These are phyloP conservation scores for Eurytoma adleriae DNA, from an alignment of 2,888 invertebrate species.

Conservation along the genomic window DNA sequence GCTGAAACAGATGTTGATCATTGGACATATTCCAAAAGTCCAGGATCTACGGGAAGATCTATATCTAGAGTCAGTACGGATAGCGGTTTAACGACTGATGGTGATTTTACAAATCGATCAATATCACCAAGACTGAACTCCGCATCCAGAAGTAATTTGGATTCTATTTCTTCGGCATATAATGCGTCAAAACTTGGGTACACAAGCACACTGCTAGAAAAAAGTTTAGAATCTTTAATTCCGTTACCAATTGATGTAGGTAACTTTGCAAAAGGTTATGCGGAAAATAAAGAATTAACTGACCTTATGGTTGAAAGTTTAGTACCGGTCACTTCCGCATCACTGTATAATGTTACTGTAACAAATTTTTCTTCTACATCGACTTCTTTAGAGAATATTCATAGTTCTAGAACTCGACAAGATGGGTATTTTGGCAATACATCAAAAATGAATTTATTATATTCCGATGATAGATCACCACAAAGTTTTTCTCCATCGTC, in stretches of 20 bases:
- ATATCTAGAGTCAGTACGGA: constrained; percentile 77
- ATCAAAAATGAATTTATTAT: constrained; percentile 76
- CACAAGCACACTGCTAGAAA: constrained; percentile 81
- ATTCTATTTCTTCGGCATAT: constrained; percentile 70
- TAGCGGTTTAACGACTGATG: constrained; percentile 80
- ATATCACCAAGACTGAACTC: constrained; percentile 72
- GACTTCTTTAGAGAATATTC: constrained; percentile 76
- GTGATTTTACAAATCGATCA: constrained; percentile 77
- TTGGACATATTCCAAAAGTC: constrained; percentile 84
- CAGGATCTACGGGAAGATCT: constrained; percentile 76
- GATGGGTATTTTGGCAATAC: constrained; percentile 80
- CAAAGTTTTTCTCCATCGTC: constrained; percentile 80
- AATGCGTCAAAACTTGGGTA: constrained; percentile 79
- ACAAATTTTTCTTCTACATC: constrained; percentile 81
- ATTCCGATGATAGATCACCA: constrained; percentile 75
- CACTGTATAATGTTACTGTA: constrained; percentile 77
- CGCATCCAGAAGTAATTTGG: constrained; percentile 70
- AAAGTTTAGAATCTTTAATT: constrained; percentile 71
- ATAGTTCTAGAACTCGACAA: constrained; percentile 79
- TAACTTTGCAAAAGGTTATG: constrained; percentile 79
- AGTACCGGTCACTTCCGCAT: constrained; percentile 76
- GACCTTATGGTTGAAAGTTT: constrained; percentile 77
- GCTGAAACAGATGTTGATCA: constrained; percentile 80
- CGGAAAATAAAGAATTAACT: constrained; percentile 76
- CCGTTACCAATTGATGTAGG: constrained; percentile 79